A percentile compares a stretch with the other conserved stretches of the same genome.
phyloP scores from a whole-genome alignment of 1,140 invertebrate genomes.

The Zaprionus taronus region DNA sequence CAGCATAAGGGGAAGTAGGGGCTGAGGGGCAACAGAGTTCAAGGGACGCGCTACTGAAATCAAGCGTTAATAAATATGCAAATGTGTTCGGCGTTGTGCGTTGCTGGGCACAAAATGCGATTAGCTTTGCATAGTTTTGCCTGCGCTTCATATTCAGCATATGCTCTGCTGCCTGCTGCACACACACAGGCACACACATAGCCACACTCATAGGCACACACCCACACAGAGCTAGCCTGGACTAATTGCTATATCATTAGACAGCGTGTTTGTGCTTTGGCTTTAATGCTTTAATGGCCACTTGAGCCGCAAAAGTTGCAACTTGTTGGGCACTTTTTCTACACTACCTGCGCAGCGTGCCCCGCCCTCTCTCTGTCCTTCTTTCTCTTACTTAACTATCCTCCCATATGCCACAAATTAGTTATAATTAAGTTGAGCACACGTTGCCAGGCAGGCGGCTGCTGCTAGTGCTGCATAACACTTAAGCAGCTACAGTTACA shows the following conservation, averaged over 20 bases:
- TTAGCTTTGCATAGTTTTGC: slow-evolving; percentile 56
- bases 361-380: not conserved
- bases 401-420: slow-evolving; percentile 74
- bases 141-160: slow-evolving; percentile 31
- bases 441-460: slow-evolving; percentile 42
- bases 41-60: slow-evolving; percentile 49
- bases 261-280: slow-evolving; percentile 26
- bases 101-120: slow-evolving; percentile 53
- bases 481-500: slow-evolving; percentile 66
- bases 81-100: slow-evolving; percentile 48
- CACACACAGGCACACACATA: slow-evolving; percentile 1
- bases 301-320: slow-evolving; percentile 73
- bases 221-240: not conserved
- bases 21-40: not conserved
- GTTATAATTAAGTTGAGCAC: slow-evolving; percentile 81
- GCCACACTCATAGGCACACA: slow-evolving; percentile 16
- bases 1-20: not conserved
- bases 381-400: not conserved
- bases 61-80: slow-evolving; percentile 80
- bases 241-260: slow-evolving; percentile 76
- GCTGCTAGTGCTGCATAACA: slow-evolving; percentile 48
- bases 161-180: slow-evolving; percentile 3
- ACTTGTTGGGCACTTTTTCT: slow-evolving; percentile 53
- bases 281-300: slow-evolving; percentile 79
- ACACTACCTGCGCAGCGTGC: slow-evolving; percentile 19